Base-by-base conservation (phyloP, 2,888 invertebrate species). In the Caenorhabditis parvicauda region DNA sequence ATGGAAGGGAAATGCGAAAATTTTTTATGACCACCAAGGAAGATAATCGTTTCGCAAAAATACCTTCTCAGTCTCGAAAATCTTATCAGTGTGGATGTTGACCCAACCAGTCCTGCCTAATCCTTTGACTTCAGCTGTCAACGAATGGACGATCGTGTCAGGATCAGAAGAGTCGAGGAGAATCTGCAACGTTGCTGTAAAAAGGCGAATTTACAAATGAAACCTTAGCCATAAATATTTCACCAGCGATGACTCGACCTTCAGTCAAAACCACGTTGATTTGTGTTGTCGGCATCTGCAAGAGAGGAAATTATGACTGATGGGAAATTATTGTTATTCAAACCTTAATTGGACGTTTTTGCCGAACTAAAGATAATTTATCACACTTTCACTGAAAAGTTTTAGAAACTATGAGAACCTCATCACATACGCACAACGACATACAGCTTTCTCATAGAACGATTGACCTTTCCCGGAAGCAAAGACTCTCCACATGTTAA, bases 31-130 rank as follows among this genome's bases (percentile, higher is more conserved):
- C n/a, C n/a, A n/a, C n/a, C n/a, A n/a, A n/a, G n/a, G n/a, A n/a
- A n/a, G n/a, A n/a, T n/a, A n/a, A n/a, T n/a, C n/a, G 9, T 12
- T 21, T 14, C 27, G 5, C 9, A 24, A 39, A n/a, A n/a, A 25
- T 14, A 76, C 78, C 59, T 70, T 75, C 44, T 79, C 79, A 1
- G 76, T 79, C 45, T 79, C 79, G 55, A 74, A 79, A 12, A 79
- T 79, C 49, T 79, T 79, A 43, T 79, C 79, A 1, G 79, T 79
- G 50, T 79, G 78, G 29, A 79, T 75, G 52, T 79, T 79, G 6
- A 79, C 75, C 79, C 79, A 79, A 42, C 79, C 79, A 14, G 76
- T 75, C 27, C 70, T 49, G 2, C 76, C 79, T 9, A 70, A 55
- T 48, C 69, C 70, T 38, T 59, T 60, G 6, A 69, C 57, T 37